These are phyloP conservation scores for Littorina saxatilis DNA, from an alignment of 1,140 invertebrate species.

Conservation along the genomic window DNA sequence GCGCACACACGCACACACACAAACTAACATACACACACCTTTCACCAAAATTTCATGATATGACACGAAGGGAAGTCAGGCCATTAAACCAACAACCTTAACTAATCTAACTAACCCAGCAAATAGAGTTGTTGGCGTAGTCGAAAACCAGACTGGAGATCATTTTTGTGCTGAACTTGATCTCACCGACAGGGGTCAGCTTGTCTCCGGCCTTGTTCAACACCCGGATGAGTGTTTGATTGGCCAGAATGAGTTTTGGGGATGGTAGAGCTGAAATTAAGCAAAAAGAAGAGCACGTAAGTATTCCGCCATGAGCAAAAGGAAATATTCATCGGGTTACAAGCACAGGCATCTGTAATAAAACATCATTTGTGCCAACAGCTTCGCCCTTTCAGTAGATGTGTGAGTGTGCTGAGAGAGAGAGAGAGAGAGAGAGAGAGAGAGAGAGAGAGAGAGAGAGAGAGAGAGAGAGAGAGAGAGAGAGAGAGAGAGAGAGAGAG, in stretches of 20 bases:
- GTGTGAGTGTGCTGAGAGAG: too few species aligned
- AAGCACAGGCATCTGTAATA: too few species aligned
- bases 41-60: background rate
- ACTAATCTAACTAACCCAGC: constrained; percentile 77
- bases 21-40: background rate
- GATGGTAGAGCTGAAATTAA: background rate
- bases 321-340: too few species aligned
- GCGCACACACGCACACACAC: background rate
- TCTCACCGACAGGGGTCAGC: background rate
- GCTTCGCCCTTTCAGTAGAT: too few species aligned
- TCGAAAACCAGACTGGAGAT: constrained; percentile 68
- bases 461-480: too few species aligned
- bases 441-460: background rate
- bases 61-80: background rate
- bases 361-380: too few species aligned
- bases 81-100: background rate
- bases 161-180: background rate
- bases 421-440: background rate
- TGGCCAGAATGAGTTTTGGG: background rate
- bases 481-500: too few species aligned
- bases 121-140: constrained; percentile 81
- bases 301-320: too few species aligned
- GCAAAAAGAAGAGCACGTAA: too few species aligned
- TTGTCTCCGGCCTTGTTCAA: background rate
- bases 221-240: background rate